Conservation (phyloP, 2,797 vertebrate genomes). For the Siniperca undulata region DNA sequence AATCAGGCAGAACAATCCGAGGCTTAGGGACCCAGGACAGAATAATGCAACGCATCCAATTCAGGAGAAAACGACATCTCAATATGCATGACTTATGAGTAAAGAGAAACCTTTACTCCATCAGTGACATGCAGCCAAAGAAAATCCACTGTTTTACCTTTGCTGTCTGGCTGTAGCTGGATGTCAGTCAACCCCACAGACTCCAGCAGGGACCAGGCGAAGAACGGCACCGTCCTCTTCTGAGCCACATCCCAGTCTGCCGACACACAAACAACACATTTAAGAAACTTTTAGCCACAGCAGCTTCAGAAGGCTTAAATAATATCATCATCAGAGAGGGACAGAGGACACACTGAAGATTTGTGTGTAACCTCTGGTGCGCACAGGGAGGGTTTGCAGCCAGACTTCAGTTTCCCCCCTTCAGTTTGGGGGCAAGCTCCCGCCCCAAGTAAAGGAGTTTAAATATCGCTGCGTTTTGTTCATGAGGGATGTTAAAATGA, state of each 20-base stretch:
- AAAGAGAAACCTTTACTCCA: not conserved
- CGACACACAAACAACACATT: not conserved
- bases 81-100: not conserved
- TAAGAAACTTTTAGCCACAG: accelerated
- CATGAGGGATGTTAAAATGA: no score
- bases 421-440: no score
- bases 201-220: constrained; percentile 83
- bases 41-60: not conserved
- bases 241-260: constrained; percentile 48
- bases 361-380: not conserved
- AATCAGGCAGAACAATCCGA: not conserved
- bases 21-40: not conserved
- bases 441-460: not conserved
- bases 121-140: not conserved
- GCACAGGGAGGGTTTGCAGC: no score
- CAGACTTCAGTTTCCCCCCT: no score
- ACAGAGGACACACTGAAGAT: not conserved
- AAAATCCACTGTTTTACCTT: constrained; percentile 46
- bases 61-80: not conserved
- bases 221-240: constrained; percentile 77
- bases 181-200: constrained; percentile 62
- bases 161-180: constrained; percentile 51
- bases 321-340: not conserved
- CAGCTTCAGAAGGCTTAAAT: not conserved
- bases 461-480: not conserved